Evolutionary conservation across 2,888 invertebrate genomes (phyloP), one percentile per base, ranked within the genome.

Genomic region (Eupeodes luniger): DNA sequence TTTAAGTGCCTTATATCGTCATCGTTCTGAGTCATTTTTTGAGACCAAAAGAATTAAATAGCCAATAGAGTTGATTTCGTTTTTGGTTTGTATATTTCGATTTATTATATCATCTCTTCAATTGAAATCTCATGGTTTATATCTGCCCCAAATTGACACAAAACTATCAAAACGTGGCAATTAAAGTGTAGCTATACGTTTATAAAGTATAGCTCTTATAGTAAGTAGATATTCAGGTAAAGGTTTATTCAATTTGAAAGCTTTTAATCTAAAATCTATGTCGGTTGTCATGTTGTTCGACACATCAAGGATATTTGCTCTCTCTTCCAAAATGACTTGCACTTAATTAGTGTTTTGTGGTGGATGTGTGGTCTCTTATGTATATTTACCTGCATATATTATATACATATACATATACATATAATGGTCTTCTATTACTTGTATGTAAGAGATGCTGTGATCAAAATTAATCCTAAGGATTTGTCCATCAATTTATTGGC

Each of bases 211-310:
- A 12, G 12, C 10, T 14, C 12, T 4, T 9, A 4, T 66, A 49
- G 0, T 19, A 7, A 12, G 5, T 9, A 14, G 1, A 47, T 62
- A 40, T n/a, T 11, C 40, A 16, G 55, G 62, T 75, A 47, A 40
- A 44, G 40, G 36, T n/a, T 36, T 27, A 84, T 84, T 88, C 64
- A 81, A 81, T 76, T 85, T 64, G 66, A 89, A 81, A 80, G 85
- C 89, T 76, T 84, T 89, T 89, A 89, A 89, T 89, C 85, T 79
- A 85, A 82, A 79, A 85, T 76, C 78, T 76, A 44, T 85, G 89
- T 89, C 51, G 70, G 62, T 67, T 85, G 89, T 89, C 89, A 89
- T 89, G 89, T 89, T 78, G 75, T 85, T 85, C 19, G 75, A 62
- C 81, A 81, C 81, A 59, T 81, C 77, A 78, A 81, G 64, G 67